These are phyloP conservation scores for Phrynosoma blainvillii DNA, from an alignment of 2,113 vertebrate species.

Conservation along the genomic window DNA sequence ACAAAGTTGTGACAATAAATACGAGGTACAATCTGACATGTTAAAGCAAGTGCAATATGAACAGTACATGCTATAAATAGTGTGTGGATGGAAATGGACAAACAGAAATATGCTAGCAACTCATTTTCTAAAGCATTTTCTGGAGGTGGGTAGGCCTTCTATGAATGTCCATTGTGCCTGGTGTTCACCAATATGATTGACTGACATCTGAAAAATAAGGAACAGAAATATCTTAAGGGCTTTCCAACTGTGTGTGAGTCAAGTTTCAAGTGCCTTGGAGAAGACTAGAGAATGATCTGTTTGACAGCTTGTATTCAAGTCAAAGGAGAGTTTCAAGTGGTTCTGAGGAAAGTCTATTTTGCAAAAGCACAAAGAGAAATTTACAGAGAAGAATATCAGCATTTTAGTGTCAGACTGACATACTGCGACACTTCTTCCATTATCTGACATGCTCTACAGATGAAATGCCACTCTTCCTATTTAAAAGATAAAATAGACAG, in stretches of 20 bases:
- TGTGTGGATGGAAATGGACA: background rate
- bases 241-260: constrained; percentile 23
- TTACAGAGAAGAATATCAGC: background rate
- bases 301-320: constrained; percentile 21
- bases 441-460: background rate
- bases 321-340: background rate
- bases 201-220: constrained; percentile 1
- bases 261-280: constrained; percentile 4
- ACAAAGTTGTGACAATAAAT: no score
- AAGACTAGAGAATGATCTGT: constrained; percentile 24
- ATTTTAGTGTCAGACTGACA: background rate
- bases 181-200: background rate
- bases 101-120: background rate
- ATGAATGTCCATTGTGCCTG: background rate
- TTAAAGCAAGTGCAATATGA: no score
- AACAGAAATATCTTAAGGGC: constrained; percentile 11
- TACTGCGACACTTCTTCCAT: fast-evolving
- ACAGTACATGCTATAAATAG: background rate
- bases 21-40: no score
- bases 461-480: background rate
- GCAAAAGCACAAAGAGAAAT: background rate
- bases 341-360: constrained; percentile 3
- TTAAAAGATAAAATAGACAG: background rate
- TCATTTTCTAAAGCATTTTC: background rate
- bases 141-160: background rate